Conservation (phyloP, 2,888 invertebrate genomes). For the Andrena praecox region DNA sequence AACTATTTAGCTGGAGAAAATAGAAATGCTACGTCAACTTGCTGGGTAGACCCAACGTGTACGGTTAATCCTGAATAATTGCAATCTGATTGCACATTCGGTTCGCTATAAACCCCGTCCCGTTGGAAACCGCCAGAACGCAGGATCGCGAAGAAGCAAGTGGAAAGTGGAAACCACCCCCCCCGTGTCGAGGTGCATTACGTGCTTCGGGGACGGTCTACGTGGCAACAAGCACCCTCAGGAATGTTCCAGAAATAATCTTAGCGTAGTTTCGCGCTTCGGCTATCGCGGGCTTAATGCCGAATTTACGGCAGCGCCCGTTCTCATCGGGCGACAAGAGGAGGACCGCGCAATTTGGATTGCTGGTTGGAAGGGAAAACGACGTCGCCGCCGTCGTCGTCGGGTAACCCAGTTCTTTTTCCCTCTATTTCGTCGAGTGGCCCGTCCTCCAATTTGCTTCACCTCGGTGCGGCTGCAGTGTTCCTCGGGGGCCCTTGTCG, state of each 20-base stretch:
- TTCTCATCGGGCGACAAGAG: background rate
- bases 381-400: slow-evolving; percentile 18
- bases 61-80: too few species aligned
- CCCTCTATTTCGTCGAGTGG: slow-evolving; percentile 38
- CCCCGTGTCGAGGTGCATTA: too few species aligned
- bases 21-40: too few species aligned
- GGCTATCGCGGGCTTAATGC: background rate
- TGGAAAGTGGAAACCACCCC: too few species aligned
- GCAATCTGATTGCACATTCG: too few species aligned
- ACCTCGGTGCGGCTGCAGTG: slow-evolving; percentile 38
- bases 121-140: too few species aligned
- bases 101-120: too few species aligned
- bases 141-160: too few species aligned
- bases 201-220: too few species aligned
- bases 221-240: background rate
- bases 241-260: slow-evolving; percentile 5
- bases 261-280: background rate
- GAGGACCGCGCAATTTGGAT: background rate
- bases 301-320: background rate
- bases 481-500: slow-evolving; percentile 48
- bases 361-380: slow-evolving; percentile 2
- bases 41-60: too few species aligned
- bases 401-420: slow-evolving; percentile 51
- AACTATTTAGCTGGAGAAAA: too few species aligned
- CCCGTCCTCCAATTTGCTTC: slow-evolving; percentile 52